A percentile compares a stretch with the other conserved stretches of the same genome.
phyloP scores from a whole-genome alignment of 2,888 invertebrate genomes.

The Trichogramma evanescens region DNA sequence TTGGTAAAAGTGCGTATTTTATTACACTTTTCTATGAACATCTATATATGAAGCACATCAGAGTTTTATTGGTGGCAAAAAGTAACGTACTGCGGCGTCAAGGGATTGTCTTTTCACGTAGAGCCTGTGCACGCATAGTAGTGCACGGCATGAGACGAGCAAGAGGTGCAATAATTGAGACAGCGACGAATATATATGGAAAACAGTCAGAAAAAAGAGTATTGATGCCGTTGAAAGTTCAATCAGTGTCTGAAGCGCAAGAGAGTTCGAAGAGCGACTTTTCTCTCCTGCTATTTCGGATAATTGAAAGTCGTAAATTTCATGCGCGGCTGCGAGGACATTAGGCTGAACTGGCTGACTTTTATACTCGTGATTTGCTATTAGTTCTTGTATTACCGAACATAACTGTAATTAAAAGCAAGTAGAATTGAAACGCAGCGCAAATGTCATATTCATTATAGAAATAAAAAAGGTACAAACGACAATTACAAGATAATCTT shows the following conservation, averaged over 20 bases:
- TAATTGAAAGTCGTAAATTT: slow-evolving; percentile 25
- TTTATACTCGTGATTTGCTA: slow-evolving; percentile 9
- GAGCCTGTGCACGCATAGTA: not conserved
- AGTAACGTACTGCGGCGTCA: too few species aligned
- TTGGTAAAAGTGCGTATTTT: too few species aligned
- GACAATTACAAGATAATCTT: too few species aligned
- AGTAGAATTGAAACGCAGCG: too few species aligned
- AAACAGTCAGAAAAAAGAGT: not conserved
- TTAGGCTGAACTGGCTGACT: too few species aligned
- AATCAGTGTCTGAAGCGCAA: slow-evolving; percentile 4
- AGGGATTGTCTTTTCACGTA: too few species aligned
- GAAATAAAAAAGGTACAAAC: too few species aligned
- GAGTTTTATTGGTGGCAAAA: too few species aligned
- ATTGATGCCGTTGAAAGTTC: slow-evolving; percentile 12
- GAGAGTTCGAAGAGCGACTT: not conserved
- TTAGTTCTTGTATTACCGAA: slow-evolving; percentile 12
- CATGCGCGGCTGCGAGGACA: slow-evolving; percentile 2
- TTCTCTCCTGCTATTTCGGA: slow-evolving; percentile 12
- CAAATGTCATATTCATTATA: too few species aligned
- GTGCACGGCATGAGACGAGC: not conserved
- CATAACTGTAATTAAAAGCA: not conserved
- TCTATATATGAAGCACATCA: too few species aligned
- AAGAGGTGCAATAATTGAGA: not conserved
- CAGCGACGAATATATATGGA: too few species aligned
- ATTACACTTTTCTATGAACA: too few species aligned